phyloP scores from a whole-genome alignment of 2,888 invertebrate species.

The Tenthredo distinguenda region DNA sequence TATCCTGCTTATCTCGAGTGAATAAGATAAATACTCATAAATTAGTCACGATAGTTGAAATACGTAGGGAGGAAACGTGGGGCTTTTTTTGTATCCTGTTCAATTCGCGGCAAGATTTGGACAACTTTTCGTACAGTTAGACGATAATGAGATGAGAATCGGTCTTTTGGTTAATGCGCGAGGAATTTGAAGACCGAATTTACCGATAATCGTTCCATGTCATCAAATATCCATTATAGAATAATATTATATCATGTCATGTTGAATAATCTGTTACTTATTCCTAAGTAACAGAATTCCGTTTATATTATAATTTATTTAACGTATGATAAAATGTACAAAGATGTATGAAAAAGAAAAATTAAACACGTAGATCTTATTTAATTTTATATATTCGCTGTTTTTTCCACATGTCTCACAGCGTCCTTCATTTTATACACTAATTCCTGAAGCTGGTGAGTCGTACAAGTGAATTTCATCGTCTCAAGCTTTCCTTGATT shows the following conservation, averaged over 20 bases:
- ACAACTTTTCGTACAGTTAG: background rate
- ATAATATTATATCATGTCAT: background rate
- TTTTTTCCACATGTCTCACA: constrained; percentile 82
- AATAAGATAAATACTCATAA: constrained; percentile 27
- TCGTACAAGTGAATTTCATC: constrained; percentile 82
- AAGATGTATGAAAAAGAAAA: background rate
- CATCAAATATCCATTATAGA: too few species aligned
- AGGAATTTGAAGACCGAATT: background rate
- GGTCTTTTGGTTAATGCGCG: background rate
- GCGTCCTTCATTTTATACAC: constrained; percentile 85
- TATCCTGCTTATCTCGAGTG: constrained; percentile 34
- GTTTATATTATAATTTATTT: background rate
- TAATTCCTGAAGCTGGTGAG: constrained; percentile 84
- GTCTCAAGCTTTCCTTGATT: constrained; percentile 75
- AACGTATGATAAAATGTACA: constrained; percentile 6
- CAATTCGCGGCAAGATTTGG: background rate
- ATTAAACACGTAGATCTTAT: background rate
- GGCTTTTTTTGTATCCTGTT: background rate
- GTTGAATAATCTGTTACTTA: background rate
- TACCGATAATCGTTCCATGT: background rate
- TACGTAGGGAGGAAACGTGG: background rate
- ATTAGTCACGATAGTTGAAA: background rate
- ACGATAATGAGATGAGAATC: background rate
- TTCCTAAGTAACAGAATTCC: background rate
- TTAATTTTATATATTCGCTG: constrained; percentile 66